phyloP scores from a whole-genome alignment of 1,140 invertebrate species.

The Heliconius hermathena region DNA sequence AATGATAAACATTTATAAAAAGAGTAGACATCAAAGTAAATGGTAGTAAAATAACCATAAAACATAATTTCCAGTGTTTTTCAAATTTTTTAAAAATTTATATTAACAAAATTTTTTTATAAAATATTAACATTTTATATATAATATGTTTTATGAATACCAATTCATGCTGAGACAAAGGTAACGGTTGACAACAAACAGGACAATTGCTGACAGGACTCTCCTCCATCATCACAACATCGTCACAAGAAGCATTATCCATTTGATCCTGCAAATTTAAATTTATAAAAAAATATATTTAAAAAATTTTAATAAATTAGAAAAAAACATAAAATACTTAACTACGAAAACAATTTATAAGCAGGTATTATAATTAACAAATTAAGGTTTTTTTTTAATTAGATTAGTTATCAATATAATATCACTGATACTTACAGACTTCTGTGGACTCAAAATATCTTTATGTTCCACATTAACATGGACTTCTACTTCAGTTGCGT shows the following conservation, averaged over 20 bases:
- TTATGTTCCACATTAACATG: slow-evolving; percentile 93
- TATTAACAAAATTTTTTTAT: not conserved
- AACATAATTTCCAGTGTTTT: not conserved
- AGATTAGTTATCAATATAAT: not conserved
- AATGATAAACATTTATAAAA: not conserved
- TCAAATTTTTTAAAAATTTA: no score
- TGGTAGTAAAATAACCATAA: not conserved
- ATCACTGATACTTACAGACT: slow-evolving; percentile 55
- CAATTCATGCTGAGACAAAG: slow-evolving; percentile 77
- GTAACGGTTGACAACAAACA: slow-evolving; percentile 77
- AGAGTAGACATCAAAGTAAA: not conserved
- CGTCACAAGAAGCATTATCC: slow-evolving; percentile 74
- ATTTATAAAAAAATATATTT: not conserved
- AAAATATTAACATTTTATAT: slow-evolving; percentile 1
- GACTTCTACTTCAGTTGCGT: slow-evolving; percentile 89
- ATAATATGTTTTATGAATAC: slow-evolving; percentile 44
- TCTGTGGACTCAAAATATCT: slow-evolving; percentile 80
- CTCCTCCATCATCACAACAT: slow-evolving; percentile 79
- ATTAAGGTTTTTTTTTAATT: not conserved
- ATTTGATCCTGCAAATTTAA: slow-evolving; percentile 63
- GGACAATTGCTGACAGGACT: slow-evolving; percentile 79
- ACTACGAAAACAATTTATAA: not conserved
- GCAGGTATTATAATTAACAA: not conserved
- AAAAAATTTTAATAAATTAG: not conserved
- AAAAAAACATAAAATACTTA: not conserved